These are phyloP conservation scores for Anagyrus pseudococci DNA, from an alignment of 2,888 invertebrate genomes.

Conservation along the genomic window DNA sequence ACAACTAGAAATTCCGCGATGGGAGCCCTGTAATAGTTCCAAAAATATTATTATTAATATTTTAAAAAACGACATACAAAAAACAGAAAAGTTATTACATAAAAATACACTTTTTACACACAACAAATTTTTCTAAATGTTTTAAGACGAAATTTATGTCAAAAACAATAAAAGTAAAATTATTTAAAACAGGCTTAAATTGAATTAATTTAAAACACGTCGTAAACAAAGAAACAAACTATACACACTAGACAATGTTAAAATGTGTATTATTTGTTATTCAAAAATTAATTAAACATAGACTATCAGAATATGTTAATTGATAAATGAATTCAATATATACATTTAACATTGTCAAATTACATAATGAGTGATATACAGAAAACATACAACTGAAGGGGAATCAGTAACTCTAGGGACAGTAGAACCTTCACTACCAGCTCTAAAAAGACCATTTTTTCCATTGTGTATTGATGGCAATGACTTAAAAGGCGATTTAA, in stretches of 20 bases:
- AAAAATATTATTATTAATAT: slow-evolving; percentile 1
- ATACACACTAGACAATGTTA: too few species aligned
- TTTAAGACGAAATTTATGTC: neutral
- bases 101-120: neutral
- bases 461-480: slow-evolving; percentile 55
- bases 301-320: neutral
- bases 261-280: neutral
- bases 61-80: neutral
- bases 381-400: slow-evolving; percentile 55
- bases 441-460: slow-evolving; percentile 56
- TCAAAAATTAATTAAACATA: neutral
- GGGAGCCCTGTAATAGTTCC: slow-evolving; percentile 47
- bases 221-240: too few species aligned
- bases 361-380: slow-evolving; percentile 5
- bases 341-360: neutral
- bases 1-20: slow-evolving; percentile 50
- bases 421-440: slow-evolving; percentile 55
- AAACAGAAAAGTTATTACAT: neutral
- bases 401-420: slow-evolving; percentile 47
- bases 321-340: neutral
- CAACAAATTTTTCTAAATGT: neutral
- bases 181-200: too few species aligned
- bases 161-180: neutral
- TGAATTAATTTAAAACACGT: too few species aligned
- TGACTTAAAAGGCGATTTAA: slow-evolving; percentile 58